Conservation (phyloP, 2,888 invertebrate species). For the Acanthosepion lycidas region DNA sequence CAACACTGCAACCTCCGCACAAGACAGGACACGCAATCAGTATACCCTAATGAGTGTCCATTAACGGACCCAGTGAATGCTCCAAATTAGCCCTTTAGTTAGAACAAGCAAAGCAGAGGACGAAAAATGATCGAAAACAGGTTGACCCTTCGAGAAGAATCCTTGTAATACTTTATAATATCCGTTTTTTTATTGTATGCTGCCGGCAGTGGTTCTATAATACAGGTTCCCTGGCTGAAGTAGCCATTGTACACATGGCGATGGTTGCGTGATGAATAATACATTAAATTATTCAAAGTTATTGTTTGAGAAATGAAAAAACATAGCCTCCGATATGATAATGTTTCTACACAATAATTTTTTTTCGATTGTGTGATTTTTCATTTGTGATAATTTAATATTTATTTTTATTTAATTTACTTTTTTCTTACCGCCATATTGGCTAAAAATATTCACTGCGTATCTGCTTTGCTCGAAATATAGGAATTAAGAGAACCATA, state of each 20-base stretch:
- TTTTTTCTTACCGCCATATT: not conserved
- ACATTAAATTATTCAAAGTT: not conserved
- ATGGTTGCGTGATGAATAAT: not conserved
- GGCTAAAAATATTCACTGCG: constrained; percentile 9
- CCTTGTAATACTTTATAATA: not conserved
- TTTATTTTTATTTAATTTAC: not conserved
- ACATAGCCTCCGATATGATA: not conserved
- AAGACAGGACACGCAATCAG: constrained; percentile 40
- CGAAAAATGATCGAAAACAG: not conserved
- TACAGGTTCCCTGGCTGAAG: not conserved
- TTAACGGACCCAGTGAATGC: not conserved
- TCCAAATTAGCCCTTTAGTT: not conserved
- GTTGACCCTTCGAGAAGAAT: not conserved
- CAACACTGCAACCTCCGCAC: constrained; percentile 62
- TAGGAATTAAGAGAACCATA: not conserved
- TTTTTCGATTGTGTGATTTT: not conserved
- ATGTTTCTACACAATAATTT: not conserved
- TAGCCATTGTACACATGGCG: constrained; percentile 13
- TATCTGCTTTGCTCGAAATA: not conserved
- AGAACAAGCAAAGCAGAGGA: not conserved
- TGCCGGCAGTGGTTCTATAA: not conserved
- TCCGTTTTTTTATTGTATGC: not conserved
- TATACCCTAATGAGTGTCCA: not conserved
- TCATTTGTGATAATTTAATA: too few species aligned
- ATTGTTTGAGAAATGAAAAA: not conserved